phyloP scores from a whole-genome alignment of 2,888 invertebrate species.

The Melangyna quadrimaculata region DNA sequence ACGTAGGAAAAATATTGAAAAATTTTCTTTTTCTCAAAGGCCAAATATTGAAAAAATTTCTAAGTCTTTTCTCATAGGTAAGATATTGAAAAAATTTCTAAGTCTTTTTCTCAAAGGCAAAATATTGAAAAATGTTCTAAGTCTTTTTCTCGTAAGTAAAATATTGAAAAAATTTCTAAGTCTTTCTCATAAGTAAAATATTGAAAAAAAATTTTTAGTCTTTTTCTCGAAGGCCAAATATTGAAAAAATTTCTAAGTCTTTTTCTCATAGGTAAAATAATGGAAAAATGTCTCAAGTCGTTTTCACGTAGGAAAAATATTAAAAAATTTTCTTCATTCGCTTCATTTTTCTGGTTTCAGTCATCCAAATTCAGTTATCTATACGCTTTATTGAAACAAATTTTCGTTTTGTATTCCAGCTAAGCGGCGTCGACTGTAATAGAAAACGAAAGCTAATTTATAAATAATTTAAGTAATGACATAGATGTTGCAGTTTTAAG shows the following conservation, averaged over 20 bases:
- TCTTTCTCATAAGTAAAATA: background rate
- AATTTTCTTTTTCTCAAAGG: no score
- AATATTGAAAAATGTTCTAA: no score
- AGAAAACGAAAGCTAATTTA: background rate
- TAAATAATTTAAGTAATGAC: background rate
- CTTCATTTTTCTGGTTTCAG: background rate
- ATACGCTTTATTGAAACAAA: background rate
- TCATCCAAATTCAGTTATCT: background rate
- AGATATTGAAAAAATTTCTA: no score
- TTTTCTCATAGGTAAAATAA: background rate
- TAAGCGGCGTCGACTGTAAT: conserved; percentile 4
- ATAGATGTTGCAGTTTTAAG: conserved; percentile 7
- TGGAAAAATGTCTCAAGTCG: no score
- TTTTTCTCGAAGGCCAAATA: background rate
- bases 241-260: no score
- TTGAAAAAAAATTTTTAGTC: no score
- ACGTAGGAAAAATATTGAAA: background rate
- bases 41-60: no score
- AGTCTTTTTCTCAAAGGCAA: background rate
- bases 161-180: no score
- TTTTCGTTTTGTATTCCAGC: conserved; percentile 2
- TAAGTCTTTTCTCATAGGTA: no score
- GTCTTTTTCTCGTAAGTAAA: background rate
- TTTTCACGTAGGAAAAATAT: background rate
- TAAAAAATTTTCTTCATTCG: no score